Percentiles rank a stretch among this genome's conserved stretches.
These are phyloP conservation scores for Sandelia bainsii DNA, from an alignment of 2,797 vertebrate species.

Conservation along the genomic window DNA sequence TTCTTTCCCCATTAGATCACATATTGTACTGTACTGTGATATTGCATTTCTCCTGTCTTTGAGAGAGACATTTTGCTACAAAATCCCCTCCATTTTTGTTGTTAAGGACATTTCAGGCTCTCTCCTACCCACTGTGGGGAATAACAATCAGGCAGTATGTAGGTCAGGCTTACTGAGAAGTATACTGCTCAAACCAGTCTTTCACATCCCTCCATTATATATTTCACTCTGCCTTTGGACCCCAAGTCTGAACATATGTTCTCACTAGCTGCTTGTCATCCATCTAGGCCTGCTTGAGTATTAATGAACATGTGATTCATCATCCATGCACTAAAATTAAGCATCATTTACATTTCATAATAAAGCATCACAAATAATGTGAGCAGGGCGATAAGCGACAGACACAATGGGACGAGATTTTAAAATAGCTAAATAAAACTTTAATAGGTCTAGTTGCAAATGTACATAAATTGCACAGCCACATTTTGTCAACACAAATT, in stretches of 20 bases:
- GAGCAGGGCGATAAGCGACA: neutral
- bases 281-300: constrained; percentile 42
- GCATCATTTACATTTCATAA: constrained; percentile 44
- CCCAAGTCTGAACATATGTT: constrained; percentile 57
- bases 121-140: constrained; percentile 51
- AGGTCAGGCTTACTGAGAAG: constrained; percentile 73
- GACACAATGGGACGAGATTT: constrained; percentile 41
- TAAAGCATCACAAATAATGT: constrained; percentile 9
- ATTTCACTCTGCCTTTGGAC: constrained; percentile 50
- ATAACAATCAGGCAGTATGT: constrained; percentile 77
- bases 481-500: constrained; percentile 93
- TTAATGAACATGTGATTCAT: constrained; percentile 51
- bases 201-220: constrained; percentile 52
- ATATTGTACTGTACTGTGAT: neutral
- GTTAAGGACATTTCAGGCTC: constrained; percentile 33
- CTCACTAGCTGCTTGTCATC: constrained; percentile 44
- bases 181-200: constrained; percentile 43
- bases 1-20: constrained; percentile 8
- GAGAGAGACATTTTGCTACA: constrained; percentile 13
- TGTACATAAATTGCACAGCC: constrained; percentile 99
- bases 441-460: constrained; percentile 99
- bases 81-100: constrained; percentile 12
- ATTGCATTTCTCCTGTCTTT: neutral
- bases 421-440: constrained; percentile 99
- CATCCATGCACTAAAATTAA: constrained; percentile 19